These are phyloP conservation scores for Orbicella faveolata DNA, from an alignment of 64 coral and sea anemone species.

Conservation along the genomic window DNA sequence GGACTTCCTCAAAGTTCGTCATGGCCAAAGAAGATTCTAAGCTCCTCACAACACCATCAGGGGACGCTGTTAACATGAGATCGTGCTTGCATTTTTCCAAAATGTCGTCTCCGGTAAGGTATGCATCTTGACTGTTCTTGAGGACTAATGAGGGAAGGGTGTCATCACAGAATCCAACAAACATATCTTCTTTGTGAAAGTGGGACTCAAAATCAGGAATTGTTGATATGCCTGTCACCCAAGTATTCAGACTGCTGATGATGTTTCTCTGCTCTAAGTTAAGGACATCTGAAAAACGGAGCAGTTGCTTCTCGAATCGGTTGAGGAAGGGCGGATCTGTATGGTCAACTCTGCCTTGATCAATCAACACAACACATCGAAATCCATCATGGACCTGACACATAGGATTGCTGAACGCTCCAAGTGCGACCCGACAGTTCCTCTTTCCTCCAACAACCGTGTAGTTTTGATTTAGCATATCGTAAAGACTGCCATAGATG, in stretches of 20 bases:
- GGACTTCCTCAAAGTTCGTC: constrained; percentile 36
- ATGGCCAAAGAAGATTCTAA: constrained; percentile 36
- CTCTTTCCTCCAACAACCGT: constrained; percentile 73
- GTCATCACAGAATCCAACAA: constrained; percentile 74
- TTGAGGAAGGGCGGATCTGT: constrained; percentile 72
- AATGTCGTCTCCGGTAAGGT: constrained; percentile 26
- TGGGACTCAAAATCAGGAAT: constrained; percentile 9
- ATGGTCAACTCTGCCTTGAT: constrained; percentile 64
- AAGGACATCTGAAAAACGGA: constrained; percentile 72
- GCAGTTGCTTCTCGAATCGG: constrained; percentile 75
- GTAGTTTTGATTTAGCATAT: constrained; percentile 76
- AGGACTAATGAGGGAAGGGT: constrained; percentile 65
- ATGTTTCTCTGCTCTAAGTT: constrained; percentile 28
- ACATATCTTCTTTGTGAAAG: constrained; percentile 53
- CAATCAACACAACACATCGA: constrained; percentile 72
- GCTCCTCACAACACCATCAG: constrained; percentile 72
- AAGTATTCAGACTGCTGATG: constrained; percentile 39
- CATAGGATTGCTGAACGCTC: constrained; percentile 79
- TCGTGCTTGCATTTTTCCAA: constrained; percentile 65
- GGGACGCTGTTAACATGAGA: constrained; percentile 72
- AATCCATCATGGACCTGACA: constrained; percentile 78
- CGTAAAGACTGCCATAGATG: constrained; percentile 80
- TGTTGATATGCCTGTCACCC: constrained; percentile 58
- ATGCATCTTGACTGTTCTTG: constrained; percentile 34
- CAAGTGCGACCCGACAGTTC: constrained; percentile 79